A percentile compares a stretch with the other conserved stretches of the same genome.
Evolutionary conservation across 2,888 invertebrate species (phyloP).

Genomic region (Pyrgus malvae): DNA sequence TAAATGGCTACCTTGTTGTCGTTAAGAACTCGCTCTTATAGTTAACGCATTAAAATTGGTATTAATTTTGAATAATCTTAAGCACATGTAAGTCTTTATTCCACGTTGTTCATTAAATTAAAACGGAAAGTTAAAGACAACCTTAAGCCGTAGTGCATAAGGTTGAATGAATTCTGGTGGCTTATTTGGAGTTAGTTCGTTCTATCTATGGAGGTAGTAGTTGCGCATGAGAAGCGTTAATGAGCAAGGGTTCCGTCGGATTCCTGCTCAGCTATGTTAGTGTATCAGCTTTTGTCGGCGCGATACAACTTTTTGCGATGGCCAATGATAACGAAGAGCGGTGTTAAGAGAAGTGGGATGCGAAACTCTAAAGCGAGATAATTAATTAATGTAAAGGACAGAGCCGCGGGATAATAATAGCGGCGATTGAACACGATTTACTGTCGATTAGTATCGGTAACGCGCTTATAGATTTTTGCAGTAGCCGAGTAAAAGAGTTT

Average conservation of each 20-base stretch:
- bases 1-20: constrained; percentile 28
- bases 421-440: constrained; percentile 26
- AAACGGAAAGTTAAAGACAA: neutral
- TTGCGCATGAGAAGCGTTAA: constrained; percentile 70
- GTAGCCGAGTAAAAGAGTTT: neutral
- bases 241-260: constrained; percentile 72
- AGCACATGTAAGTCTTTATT: neutral
- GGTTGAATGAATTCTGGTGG: constrained; percentile 20
- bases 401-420: constrained; percentile 13
- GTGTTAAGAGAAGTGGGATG: constrained; percentile 59
- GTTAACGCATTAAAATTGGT: constrained; percentile 26
- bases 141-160: constrained; percentile 11
- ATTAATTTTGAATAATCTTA: constrained; percentile 6
- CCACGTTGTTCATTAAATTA: too few relatives aligned
- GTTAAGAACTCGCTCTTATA: constrained; percentile 35
- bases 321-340: constrained; percentile 73
- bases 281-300: constrained; percentile 78
- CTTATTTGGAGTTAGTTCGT: constrained; percentile 41
- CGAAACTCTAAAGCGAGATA: constrained; percentile 61
- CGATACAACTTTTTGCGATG: constrained; percentile 75
- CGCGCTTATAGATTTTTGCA: constrained; percentile 6
- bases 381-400: constrained; percentile 57
- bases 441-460: constrained; percentile 31
- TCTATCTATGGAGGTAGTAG: constrained; percentile 40
- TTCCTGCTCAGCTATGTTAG: constrained; percentile 69